Evolutionary conservation across 2,888 invertebrate genomes (phyloP), one percentile per base, ranked within the genome.

Genomic region (Catotricha subobsoleta): DNA sequence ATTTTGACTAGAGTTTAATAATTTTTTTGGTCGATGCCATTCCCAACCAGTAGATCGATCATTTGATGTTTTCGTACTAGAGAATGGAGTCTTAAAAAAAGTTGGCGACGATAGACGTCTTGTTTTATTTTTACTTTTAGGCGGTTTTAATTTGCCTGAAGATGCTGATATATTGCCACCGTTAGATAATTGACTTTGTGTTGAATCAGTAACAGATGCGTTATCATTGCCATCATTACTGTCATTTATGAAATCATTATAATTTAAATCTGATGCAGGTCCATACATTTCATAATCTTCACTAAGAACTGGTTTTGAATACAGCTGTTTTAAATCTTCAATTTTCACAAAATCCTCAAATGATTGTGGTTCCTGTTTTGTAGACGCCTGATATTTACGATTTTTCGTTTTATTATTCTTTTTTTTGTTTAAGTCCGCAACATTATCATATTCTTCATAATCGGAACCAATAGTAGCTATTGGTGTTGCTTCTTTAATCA

Each of bases 71-170:
- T 65, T 67, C 50, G 65, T 68, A 45, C 71, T 62, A 49, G 68
- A 66, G 31, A 73, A 58, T 1, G 72, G 68, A 10, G 61, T 57
- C 50, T 71, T 67, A 20, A 74, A 57, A 49, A 73, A 73, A 1
- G 67, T 70, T 1, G 73, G 73, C 30, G 73, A 72, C 6, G 72
- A 72, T 12, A 73, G 52, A 35, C 72, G 65, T 29, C 72, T 60
- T 20, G 64, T 61, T 51, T 68, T 68, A 54, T 63, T 59, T 1
- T 69, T 64, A 48, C 68, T 71, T 10, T 64, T 54, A 9, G 19
- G 2, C 3, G 18, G 2, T 33, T 33, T 33, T 18, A 19, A 12
- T 21, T 34, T 34, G 6, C 21, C 21, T 34, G 34, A 13, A n/a
- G 19, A 21, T 3, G 29, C 19, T 29, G 35, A 12, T 13, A n/a